Conservation (phyloP, 2,888 invertebrate species). For the Empis stercorea region DNA sequence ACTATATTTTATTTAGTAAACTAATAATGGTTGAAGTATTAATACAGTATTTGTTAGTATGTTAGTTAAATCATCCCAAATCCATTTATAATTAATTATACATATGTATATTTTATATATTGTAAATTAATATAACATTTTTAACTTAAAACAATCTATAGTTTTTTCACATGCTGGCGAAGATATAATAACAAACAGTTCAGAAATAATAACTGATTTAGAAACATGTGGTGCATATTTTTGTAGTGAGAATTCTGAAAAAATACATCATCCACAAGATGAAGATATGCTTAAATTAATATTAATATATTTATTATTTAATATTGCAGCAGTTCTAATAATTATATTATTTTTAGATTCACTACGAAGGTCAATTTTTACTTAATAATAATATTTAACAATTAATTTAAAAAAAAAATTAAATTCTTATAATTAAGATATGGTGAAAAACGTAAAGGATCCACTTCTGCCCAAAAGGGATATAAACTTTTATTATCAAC, state of each 20-base stretch:
- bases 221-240: conserved; percentile 68
- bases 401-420: neutral
- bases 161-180: too few species aligned
- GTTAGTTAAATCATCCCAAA: too few species aligned
- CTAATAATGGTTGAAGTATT: too few species aligned
- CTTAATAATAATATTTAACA: neutral
- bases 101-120: too few species aligned
- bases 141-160: too few species aligned
- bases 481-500: conserved; percentile 72
- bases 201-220: conserved; percentile 29
- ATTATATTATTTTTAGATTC: conserved; percentile 83
- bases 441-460: conserved; percentile 68
- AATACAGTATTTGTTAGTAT: too few species aligned
- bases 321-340: conserved; percentile 71
- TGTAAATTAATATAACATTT: too few species aligned
- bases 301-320: conserved; percentile 78
- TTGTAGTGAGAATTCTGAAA: conserved; percentile 59
- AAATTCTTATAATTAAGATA: conserved; percentile 45
- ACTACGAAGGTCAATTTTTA: conserved; percentile 59
- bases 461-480: conserved; percentile 56
- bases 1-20: too few species aligned
- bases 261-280: conserved; percentile 67
- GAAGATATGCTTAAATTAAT: conserved; percentile 80
- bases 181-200: too few species aligned
- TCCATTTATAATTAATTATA: too few species aligned